Conservation (phyloP, 2,797 vertebrate species). For the Prunella strophiata region DNA sequence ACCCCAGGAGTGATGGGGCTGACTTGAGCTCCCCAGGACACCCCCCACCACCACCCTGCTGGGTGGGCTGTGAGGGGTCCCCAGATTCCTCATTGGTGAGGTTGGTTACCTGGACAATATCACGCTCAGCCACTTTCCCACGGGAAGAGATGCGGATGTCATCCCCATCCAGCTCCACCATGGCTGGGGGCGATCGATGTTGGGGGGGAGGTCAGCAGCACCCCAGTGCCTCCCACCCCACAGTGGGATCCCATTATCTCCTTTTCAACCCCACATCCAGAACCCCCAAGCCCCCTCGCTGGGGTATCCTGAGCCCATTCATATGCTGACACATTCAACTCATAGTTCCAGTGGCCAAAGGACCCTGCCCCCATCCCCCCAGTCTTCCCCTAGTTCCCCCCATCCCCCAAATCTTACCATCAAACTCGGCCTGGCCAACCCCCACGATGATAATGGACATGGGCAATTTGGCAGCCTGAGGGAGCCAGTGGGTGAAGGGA, state of each 20-base stretch:
- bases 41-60: background rate
- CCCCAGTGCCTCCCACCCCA: too few species aligned
- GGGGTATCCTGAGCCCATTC: background rate
- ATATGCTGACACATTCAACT: background rate
- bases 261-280: background rate
- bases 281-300: background rate
- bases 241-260: too few species aligned
- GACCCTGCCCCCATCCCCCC: rapidly evolving
- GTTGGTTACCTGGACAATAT: constrained; percentile 91
- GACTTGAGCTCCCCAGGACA: background rate
- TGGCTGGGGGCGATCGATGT: constrained; percentile 74
- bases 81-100: background rate
- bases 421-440: constrained; percentile 95
- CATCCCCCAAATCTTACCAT: constrained; percentile 76
- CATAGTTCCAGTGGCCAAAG: background rate
- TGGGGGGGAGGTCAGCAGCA: background rate
- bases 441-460: constrained; percentile 98
- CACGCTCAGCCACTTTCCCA: constrained; percentile 90
- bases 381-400: background rate
- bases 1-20: background rate
- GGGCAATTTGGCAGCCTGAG: constrained; percentile 91
- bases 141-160: constrained; percentile 93
- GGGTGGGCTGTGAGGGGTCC: background rate
- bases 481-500: background rate
- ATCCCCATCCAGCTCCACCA: constrained; percentile 96